Percentiles rank a stretch among this genome's conserved stretches.
These are phyloP conservation scores for Scaptomyza tumidula DNA, from an alignment of 2,888 invertebrate species.

Conservation along the genomic window DNA sequence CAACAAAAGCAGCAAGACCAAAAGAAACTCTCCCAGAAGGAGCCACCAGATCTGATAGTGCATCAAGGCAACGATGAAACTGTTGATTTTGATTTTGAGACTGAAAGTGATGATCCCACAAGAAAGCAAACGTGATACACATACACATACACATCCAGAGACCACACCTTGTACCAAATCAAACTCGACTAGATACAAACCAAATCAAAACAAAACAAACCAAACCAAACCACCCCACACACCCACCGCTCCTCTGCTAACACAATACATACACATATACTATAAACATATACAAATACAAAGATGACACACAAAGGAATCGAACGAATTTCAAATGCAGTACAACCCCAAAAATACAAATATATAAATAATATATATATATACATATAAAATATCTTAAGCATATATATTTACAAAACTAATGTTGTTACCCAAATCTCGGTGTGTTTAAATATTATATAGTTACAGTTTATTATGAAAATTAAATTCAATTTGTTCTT, in stretches of 20 bases:
- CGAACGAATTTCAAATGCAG: slow-evolving; percentile 37
- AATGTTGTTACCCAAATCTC: not conserved
- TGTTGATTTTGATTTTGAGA: slow-evolving; percentile 34
- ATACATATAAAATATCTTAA: not conserved
- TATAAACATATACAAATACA: not conserved
- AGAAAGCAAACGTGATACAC: slow-evolving; percentile 46
- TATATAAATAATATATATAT: not conserved
- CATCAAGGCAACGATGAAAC: slow-evolving; percentile 26
- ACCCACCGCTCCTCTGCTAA: slow-evolving; percentile 23
- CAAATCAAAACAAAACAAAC: no score
- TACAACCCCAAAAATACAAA: not conserved
- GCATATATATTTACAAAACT: slow-evolving; percentile 2
- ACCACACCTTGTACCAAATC: slow-evolving; percentile 2
- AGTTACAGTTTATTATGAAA: not conserved
- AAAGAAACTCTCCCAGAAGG: slow-evolving; percentile 19
- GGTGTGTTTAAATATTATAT: not conserved
- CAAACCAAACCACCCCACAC: not conserved
- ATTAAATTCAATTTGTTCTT: not conserved
- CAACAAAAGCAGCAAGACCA: slow-evolving; percentile 14
- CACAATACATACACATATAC: not conserved
- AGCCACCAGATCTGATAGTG: slow-evolving; percentile 60
- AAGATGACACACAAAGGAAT: slow-evolving; percentile 23
- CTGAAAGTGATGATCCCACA: slow-evolving; percentile 21
- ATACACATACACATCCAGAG: slow-evolving; percentile 1
- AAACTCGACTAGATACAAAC: not conserved